Conservation (phyloP, 2,797 vertebrate genomes). For the Scarus forsteni region DNA sequence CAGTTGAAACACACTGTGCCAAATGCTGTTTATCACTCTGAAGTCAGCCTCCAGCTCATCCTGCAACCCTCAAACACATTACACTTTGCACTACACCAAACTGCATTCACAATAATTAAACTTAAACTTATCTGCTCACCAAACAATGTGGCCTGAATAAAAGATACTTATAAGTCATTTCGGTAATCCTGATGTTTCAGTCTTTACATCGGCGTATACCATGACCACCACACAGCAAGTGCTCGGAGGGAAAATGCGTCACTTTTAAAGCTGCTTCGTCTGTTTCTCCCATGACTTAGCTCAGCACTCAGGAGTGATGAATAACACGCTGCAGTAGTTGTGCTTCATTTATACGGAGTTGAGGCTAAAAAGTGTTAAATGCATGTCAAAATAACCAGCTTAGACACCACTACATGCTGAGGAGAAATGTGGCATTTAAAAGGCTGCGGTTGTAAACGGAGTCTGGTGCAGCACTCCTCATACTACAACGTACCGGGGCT, state of each 20-base stretch:
- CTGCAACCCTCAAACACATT: not conserved
- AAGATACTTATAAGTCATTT: rapidly evolving
- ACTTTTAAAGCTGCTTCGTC: not conserved
- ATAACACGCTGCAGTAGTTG: not conserved
- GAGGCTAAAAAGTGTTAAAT: too few relatives aligned
- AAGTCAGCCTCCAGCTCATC: not conserved
- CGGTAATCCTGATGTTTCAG: rapidly evolving
- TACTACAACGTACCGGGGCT: constrained; percentile 15
- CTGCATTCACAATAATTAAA: not conserved
- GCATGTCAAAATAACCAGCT: not conserved
- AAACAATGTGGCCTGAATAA: rapidly evolving
- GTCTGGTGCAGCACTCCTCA: constrained; percentile 25
- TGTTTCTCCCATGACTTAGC: not conserved
- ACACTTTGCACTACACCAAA: not conserved
- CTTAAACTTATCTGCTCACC: not conserved
- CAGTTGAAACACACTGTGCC: too few relatives aligned
- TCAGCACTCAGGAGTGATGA: not conserved
- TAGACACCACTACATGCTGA: not conserved
- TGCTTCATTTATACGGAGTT: not conserved
- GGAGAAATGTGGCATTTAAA: not conserved
- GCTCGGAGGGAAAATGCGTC: not conserved
- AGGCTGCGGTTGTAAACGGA: constrained; percentile 15
- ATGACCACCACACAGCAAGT: not conserved
- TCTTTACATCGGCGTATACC: not conserved
- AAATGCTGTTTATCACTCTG: not conserved